These are phyloP conservation scores for Ptilorrhoa leucosticta DNA, from an alignment of 2,113 vertebrate genomes.

Conservation along the genomic window DNA sequence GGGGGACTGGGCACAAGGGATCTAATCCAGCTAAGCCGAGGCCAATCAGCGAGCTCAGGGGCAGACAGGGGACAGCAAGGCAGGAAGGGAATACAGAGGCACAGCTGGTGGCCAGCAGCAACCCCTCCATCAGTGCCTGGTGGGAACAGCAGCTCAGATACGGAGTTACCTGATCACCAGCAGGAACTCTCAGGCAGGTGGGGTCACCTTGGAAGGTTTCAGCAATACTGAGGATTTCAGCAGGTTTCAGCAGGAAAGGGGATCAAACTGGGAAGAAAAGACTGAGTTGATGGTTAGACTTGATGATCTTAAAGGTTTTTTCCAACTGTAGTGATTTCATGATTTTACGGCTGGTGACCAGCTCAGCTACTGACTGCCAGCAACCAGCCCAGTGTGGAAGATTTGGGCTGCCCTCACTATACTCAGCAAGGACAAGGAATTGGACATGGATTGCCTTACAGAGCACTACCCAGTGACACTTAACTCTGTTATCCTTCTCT, in stretches of 20 bases:
- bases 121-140: not conserved
- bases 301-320: not conserved
- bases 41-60: not conserved
- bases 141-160: accelerated
- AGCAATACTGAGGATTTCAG: not conserved
- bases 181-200: accelerated
- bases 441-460: not conserved
- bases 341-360: not conserved
- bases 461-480: accelerated
- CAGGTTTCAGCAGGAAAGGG: not conserved
- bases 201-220: not conserved
- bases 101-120: not conserved
- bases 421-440: not conserved
- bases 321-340: not conserved
- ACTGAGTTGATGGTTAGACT: not conserved
- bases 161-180: not conserved
- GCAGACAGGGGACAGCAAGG: not conserved
- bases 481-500: not conserved
- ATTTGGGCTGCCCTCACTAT: not conserved
- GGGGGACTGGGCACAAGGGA: not conserved
- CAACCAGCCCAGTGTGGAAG: not conserved
- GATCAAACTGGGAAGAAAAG: not conserved
- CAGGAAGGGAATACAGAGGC: not conserved
- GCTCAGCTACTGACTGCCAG: not conserved
- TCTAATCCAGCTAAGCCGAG: not conserved